Evolutionary conservation across 1,140 invertebrate genomes (phyloP).

Genomic region (Pseudomyrmex cubaensis): DNA sequence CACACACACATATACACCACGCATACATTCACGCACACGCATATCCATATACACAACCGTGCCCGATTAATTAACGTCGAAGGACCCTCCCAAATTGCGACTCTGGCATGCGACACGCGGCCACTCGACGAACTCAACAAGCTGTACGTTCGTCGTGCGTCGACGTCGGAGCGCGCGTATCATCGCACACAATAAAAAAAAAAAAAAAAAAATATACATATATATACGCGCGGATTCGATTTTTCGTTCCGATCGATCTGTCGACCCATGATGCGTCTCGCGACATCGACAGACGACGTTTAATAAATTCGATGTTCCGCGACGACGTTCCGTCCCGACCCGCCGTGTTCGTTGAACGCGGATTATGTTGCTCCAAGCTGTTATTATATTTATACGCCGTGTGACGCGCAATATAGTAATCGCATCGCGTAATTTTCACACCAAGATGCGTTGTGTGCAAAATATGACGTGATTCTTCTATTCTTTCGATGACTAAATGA

Average conservation of each 20-base stretch:
- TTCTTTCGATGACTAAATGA: not conserved
- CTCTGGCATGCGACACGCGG: constrained; percentile 17
- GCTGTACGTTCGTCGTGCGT: constrained; percentile 8
- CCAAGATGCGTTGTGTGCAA: not conserved
- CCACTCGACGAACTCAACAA: not conserved
- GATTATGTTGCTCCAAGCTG: too few species aligned
- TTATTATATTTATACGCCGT: not conserved
- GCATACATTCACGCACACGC: not conserved
- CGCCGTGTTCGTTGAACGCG: too few species aligned
- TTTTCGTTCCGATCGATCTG: constrained; percentile 1
- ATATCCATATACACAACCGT: constrained; percentile 28
- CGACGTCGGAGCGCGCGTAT: not conserved
- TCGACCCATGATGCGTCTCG: not conserved
- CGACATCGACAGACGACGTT: not conserved
- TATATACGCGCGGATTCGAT: not conserved
- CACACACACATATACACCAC: not conserved
- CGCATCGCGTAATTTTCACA: constrained; percentile 1
- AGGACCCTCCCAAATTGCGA: constrained; percentile 35
- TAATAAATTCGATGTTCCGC: not conserved
- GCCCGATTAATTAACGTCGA: constrained; percentile 54
- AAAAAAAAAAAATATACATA: not conserved
- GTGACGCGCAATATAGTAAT: not conserved
- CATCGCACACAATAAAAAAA: not conserved
- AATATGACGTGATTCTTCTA: not conserved
- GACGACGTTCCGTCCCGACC: too few species aligned